Conservation (phyloP, 2,797 vertebrate genomes). For the Alauda arvensis region DNA sequence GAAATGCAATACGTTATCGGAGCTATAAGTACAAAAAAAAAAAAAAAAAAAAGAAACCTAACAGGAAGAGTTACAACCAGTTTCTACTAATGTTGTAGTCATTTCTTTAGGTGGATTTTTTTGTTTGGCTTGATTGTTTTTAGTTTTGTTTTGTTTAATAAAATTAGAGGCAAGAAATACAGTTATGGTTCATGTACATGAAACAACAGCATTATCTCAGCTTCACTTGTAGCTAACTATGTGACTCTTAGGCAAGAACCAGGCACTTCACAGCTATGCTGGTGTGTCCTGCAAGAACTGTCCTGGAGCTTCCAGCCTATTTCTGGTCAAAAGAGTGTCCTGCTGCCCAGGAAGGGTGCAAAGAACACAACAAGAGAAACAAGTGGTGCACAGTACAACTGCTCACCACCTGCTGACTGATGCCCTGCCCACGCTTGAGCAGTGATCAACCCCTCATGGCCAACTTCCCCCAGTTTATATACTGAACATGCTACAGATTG, state of each 20-base stretch:
- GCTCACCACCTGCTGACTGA: neutral
- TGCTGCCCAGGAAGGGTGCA: neutral
- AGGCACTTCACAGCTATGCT: rapidly evolving
- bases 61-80: neutral
- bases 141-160: neutral
- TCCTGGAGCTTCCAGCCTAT: neutral
- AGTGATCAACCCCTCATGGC: rapidly evolving
- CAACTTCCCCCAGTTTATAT: neutral
- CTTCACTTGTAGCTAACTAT: rapidly evolving
- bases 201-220: neutral
- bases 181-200: rapidly evolving
- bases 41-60: neutral
- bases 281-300: neutral
- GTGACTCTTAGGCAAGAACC: rapidly evolving
- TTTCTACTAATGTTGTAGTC: neutral
- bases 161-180: neutral
- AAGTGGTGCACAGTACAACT: neutral
- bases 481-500: neutral
- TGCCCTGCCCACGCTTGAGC: rapidly evolving
- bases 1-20: neutral
- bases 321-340: neutral
- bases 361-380: neutral
- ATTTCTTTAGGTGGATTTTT: neutral
- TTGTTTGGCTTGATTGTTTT: neutral
- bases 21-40: neutral